Percentiles rank a stretch among this genome's conserved stretches.
phyloP scores from a whole-genome alignment of 2,113 vertebrate species.

The Colossoma macropomum region DNA sequence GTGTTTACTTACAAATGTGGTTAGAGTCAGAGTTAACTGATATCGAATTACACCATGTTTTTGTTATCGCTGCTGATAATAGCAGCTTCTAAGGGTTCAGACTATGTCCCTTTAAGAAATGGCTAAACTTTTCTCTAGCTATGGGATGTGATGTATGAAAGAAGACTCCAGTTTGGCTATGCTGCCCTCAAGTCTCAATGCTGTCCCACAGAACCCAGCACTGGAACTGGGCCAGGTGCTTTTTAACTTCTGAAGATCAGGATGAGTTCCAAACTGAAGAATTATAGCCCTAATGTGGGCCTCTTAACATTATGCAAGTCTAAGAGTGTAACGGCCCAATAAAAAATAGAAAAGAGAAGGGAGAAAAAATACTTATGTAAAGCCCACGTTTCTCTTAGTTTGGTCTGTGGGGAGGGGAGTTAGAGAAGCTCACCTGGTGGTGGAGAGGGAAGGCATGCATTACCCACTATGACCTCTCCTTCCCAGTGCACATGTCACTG shows the following conservation, averaged over 20 bases:
- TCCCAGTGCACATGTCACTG: background rate
- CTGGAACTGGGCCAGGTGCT: conserved; percentile 65
- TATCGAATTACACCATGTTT: too few species aligned
- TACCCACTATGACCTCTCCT: conserved; percentile 49
- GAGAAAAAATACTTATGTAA: conserved; percentile 53
- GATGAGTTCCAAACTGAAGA: conserved; percentile 70
- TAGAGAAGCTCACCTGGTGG: conserved; percentile 57
- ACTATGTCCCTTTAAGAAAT: conserved; percentile 34
- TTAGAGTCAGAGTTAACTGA: too few species aligned
- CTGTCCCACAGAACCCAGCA: conserved; percentile 46
- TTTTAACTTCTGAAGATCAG: conserved; percentile 65
- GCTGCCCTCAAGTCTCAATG: conserved; percentile 40
- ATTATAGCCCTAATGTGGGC: conserved; percentile 63
- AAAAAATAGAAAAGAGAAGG: conserved; percentile 29
- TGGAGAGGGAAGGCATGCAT: conserved; percentile 60
- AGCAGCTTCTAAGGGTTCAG: too few species aligned
- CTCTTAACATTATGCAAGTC: conserved; percentile 70
- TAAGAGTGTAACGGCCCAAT: conserved; percentile 59
- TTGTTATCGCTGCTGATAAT: too few species aligned
- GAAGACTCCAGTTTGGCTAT: conserved; percentile 18
- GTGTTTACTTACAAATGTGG: too few species aligned
- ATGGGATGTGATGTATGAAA: conserved; percentile 36
- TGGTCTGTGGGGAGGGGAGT: conserved; percentile 59
- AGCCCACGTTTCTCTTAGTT: conserved; percentile 57
- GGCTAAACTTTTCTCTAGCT: conserved; percentile 44